Evolutionary conservation across 2,888 invertebrate genomes (phyloP).

Genomic region (Mythimna vitellina): DNA sequence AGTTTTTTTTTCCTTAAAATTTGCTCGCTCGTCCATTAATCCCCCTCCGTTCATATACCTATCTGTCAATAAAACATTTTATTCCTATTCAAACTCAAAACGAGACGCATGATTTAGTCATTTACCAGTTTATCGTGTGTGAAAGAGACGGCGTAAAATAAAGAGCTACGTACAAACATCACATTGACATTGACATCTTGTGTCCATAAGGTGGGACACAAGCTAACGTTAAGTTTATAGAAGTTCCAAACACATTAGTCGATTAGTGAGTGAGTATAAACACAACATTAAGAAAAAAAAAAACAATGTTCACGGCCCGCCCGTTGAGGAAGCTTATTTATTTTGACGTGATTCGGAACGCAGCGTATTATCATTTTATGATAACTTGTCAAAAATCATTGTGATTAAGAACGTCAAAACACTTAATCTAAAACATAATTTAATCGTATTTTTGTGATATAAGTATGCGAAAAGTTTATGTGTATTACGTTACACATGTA

Average conservation of each 20-base stretch:
- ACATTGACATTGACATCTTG: conserved; percentile 17
- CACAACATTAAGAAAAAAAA: too few species aligned
- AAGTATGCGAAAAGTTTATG: background rate
- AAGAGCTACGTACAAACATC: conserved; percentile 3
- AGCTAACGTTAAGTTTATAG: too few species aligned
- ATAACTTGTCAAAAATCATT: background rate
- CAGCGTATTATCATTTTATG: too few species aligned
- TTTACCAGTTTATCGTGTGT: background rate
- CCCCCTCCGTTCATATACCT: conserved; percentile 26
- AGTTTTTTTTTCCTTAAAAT: conserved; percentile 26
- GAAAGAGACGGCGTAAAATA: conserved; percentile 13
- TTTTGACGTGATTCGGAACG: background rate
- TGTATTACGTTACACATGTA: background rate
- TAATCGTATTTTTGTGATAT: background rate
- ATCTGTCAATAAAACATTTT: conserved; percentile 25
- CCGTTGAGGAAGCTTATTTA: too few species aligned
- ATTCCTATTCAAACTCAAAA: conserved; percentile 14
- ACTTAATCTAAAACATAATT: too few species aligned
- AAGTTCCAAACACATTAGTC: too few species aligned
- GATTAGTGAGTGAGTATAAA: too few species aligned
- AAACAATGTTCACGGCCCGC: too few species aligned
- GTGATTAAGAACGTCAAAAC: background rate
- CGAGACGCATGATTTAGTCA: conserved; percentile 12
- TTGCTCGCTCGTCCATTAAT: conserved; percentile 19
- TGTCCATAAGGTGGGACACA: background rate